A percentile compares a stretch with the other conserved stretches of the same genome.
Conservation (phyloP, 1,140 invertebrate species). For the Tetranychus cinnabarinus region DNA sequence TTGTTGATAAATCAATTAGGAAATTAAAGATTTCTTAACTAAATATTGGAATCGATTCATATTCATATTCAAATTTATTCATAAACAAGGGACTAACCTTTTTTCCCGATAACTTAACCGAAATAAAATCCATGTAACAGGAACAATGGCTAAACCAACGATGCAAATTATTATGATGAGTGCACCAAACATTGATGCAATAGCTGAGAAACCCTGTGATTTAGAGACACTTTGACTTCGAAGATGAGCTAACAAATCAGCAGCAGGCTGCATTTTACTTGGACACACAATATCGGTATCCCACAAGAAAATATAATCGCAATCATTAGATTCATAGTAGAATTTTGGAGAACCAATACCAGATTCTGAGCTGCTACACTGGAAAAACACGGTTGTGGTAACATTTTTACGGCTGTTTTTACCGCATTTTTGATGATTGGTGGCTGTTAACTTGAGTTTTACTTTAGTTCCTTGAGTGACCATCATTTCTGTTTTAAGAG, state of each 20-base stretch:
- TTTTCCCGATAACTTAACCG: neutral
- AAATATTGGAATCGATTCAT: too few relatives aligned
- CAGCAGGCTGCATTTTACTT: neutral
- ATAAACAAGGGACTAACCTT: neutral
- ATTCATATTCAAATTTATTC: too few relatives aligned
- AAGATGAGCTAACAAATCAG: neutral
- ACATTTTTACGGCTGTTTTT: slow-evolving; percentile 12
- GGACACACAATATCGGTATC: slow-evolving; percentile 17
- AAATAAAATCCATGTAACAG: neutral
- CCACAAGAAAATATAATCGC: slow-evolving; percentile 21
- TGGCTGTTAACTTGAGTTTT: slow-evolving; percentile 6
- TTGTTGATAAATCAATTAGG: too few relatives aligned
- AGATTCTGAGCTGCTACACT: slow-evolving; percentile 4
- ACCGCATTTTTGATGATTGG: slow-evolving; percentile 8
- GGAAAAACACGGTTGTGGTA: slow-evolving; percentile 8
- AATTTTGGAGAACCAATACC: slow-evolving; percentile 14
- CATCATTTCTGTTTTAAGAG: slow-evolving; percentile 7
- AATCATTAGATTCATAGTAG: slow-evolving; percentile 16
- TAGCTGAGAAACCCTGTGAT: neutral
- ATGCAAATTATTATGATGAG: neutral
- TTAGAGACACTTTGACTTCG: neutral
- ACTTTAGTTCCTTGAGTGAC: slow-evolving; percentile 8
- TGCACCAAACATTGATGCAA: neutral
- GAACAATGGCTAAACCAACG: neutral
- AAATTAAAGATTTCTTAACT: too few relatives aligned